Conservation (phyloP, 2,797 vertebrate species). For the Adelosebastes latens region DNA sequence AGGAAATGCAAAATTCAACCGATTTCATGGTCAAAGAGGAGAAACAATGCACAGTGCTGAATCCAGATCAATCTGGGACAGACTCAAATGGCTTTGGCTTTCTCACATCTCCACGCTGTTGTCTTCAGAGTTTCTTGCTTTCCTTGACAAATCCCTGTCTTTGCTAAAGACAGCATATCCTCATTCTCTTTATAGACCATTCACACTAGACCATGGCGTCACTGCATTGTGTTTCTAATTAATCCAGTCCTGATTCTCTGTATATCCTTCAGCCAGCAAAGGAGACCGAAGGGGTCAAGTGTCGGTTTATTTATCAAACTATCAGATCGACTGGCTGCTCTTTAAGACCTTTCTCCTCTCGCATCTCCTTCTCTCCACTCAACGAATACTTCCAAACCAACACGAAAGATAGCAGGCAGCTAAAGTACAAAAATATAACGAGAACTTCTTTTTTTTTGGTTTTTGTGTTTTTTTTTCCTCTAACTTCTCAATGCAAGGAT, state of each 20-base stretch:
- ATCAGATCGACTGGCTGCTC: constrained; percentile 9
- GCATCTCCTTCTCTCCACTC: constrained; percentile 14
- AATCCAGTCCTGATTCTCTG: constrained; percentile 36
- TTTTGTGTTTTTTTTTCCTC: constrained; percentile 53
- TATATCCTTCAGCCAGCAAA: constrained; percentile 25
- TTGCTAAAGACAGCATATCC: constrained; percentile 25
- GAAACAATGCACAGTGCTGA: constrained; percentile 28
- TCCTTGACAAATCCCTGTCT: constrained; percentile 12
- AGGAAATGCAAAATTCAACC: constrained; percentile 28
- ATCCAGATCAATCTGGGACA: constrained; percentile 42
- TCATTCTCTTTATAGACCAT: constrained; percentile 20
- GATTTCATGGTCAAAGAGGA: neutral
- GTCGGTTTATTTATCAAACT: constrained; percentile 11
- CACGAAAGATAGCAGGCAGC: constrained; percentile 77
- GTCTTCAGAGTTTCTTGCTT: constrained; percentile 7
- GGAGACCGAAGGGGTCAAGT: constrained; percentile 25
- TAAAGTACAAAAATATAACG: constrained; percentile 96
- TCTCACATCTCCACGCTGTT: constrained; percentile 1
- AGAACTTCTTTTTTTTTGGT: constrained; percentile 73
- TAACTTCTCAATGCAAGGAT: constrained; percentile 77
- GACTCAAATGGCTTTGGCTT: constrained; percentile 52
- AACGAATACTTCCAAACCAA: constrained; percentile 50
- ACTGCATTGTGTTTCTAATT: constrained; percentile 39
- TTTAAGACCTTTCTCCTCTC: constrained; percentile 13
- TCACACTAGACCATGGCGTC: constrained; percentile 38